These are phyloP conservation scores for Macrotis lagotis DNA, from an alignment of 2,113 vertebrate species.

Conservation along the genomic window DNA sequence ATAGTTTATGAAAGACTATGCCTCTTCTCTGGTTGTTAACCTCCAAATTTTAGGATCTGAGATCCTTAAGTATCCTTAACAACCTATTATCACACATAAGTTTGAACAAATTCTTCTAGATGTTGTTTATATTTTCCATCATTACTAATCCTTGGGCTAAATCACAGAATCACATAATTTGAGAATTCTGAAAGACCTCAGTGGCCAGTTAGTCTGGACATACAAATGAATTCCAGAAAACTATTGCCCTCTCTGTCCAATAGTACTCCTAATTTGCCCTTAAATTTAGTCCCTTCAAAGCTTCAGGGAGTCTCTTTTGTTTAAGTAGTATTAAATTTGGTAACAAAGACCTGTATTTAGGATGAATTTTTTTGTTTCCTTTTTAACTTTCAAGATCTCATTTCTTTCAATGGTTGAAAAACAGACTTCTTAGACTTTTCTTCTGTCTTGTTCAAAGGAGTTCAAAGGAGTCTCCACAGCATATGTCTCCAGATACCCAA, in stretches of 20 bases:
- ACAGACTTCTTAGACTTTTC: constrained; percentile 11
- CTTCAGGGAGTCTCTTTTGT: background rate
- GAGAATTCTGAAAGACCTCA: background rate
- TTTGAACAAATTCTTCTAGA: background rate
- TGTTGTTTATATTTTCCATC: background rate
- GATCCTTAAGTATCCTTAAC: background rate
- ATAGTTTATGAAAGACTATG: background rate
- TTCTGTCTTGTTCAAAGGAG: background rate
- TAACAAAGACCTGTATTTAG: constrained; percentile 8
- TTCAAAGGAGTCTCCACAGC: no score
- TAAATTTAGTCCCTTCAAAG: background rate
- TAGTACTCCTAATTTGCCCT: constrained; percentile 36
- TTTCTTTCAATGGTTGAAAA: constrained; percentile 35
- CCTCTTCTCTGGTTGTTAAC: background rate
- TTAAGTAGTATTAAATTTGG: background rate
- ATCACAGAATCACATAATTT: background rate
- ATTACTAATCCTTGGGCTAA: background rate
- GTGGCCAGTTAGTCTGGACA: background rate
- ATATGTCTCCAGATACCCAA: background rate
- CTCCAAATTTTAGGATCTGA: background rate
- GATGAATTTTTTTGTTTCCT: constrained; percentile 5
- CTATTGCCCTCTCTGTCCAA: background rate
- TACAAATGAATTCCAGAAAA: background rate
- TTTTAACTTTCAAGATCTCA: constrained; percentile 24
- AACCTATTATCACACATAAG: background rate